Percentiles rank a stretch among this genome's conserved stretches.
Conservation (phyloP, 2,888 invertebrate genomes). For the Drosophila anomalata region DNA sequence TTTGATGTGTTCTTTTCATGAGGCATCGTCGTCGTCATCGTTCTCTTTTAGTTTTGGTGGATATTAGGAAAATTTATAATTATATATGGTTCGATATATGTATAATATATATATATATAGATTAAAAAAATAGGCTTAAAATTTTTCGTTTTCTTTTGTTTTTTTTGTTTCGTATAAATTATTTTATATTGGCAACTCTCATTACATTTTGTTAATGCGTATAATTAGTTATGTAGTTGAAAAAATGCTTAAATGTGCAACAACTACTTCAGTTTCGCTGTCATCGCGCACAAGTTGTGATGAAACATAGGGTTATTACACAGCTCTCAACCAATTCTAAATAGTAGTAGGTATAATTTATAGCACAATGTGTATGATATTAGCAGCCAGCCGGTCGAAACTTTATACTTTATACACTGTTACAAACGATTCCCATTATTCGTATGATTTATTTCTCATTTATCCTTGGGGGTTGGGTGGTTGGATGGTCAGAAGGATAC, state of each 20-base stretch:
- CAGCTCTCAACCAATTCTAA: conserved; percentile 52
- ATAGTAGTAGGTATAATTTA: conserved; percentile 59
- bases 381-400: conserved; percentile 50
- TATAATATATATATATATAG: conserved; percentile 26
- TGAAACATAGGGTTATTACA: conserved; percentile 43
- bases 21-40: conserved; percentile 43
- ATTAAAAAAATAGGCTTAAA: conserved; percentile 57
- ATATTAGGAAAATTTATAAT: conserved; percentile 49
- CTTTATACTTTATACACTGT: conserved; percentile 52
- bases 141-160: conserved; percentile 48
- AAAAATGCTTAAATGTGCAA: conserved; percentile 60
- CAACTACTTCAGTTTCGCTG: conserved; percentile 38
- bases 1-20: conserved; percentile 35
- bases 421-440: conserved; percentile 37
- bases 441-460: conserved; percentile 14
- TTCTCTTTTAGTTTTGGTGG: conserved; percentile 41
- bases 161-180: conserved; percentile 61
- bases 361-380: conserved; percentile 56
- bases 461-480: not conserved
- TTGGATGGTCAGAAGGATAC: not conserved
- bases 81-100: conserved; percentile 31
- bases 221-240: conserved; percentile 57
- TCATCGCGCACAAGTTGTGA: not conserved
- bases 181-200: conserved; percentile 75
- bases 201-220: conserved; percentile 48